These are phyloP conservation scores for Anthoscopus minutus DNA, from an alignment of 2,113 vertebrate genomes.

Conservation along the genomic window DNA sequence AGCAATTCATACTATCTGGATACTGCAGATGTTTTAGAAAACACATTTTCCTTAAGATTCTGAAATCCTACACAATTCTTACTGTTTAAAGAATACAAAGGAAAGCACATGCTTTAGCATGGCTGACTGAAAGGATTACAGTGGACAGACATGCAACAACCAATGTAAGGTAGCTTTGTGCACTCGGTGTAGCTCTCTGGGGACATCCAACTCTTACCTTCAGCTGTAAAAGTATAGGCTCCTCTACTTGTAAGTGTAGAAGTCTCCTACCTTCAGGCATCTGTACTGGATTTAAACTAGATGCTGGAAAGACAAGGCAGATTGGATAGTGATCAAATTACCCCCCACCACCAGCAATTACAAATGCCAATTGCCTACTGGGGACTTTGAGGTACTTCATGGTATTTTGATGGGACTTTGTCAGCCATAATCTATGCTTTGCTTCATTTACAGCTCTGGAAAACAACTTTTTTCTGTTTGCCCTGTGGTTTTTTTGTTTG, in stretches of 20 bases:
- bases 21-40: not conserved
- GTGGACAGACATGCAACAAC: fast-evolving
- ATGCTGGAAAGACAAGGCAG: not conserved
- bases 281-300: not conserved
- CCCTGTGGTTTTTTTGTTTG: not conserved
- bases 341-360: fast-evolving
- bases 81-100: not conserved
- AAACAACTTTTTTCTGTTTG: not conserved
- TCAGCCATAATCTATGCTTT: not conserved
- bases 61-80: not conserved
- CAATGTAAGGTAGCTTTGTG: not conserved
- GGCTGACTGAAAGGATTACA: not conserved
- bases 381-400: not conserved
- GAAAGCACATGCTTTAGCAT: not conserved
- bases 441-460: not conserved
- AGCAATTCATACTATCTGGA: not conserved
- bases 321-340: not conserved
- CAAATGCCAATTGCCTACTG: not conserved
- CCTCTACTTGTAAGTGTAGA: not conserved
- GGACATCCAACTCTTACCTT: not conserved
- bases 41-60: not conserved
- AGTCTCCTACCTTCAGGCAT: not conserved
- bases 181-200: fast-evolving
- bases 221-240: not conserved
- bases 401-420: not conserved